Percentiles rank a stretch among this genome's conserved stretches.
Evolutionary conservation across 2,888 invertebrate genomes (phyloP).

Genomic region (Ecdyonurus torrentis): DNA sequence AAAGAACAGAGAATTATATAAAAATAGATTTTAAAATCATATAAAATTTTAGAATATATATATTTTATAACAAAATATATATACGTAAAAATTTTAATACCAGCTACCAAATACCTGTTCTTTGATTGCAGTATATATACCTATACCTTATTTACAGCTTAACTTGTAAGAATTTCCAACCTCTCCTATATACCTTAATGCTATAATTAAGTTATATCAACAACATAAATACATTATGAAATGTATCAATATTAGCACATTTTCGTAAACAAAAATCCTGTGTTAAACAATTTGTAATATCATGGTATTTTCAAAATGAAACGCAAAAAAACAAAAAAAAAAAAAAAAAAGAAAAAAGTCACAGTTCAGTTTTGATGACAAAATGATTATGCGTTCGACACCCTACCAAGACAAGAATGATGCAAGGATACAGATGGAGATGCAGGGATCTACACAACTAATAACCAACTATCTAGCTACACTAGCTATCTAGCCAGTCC

Average conservation of each 20-base stretch:
- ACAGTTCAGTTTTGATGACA: neutral
- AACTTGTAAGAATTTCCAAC: neutral
- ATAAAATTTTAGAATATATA: neutral
- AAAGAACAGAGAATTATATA: slow-evolving; percentile 6
- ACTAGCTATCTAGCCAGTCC: neutral
- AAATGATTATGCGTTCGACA: neutral
- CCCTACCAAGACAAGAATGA: neutral
- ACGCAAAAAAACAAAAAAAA: no score
- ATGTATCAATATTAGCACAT: no score
- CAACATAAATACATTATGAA: no score
- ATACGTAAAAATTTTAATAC: neutral
- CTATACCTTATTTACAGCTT: neutral
- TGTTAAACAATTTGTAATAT: no score
- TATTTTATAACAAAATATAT: neutral
- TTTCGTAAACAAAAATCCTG: no score
- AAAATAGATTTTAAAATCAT: slow-evolving; percentile 1
- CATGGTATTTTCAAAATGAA: no score
- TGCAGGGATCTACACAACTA: neutral
- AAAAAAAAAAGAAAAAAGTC: neutral
- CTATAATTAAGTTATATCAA: neutral
- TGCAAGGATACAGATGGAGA: neutral
- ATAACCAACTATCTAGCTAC: neutral
- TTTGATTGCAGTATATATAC: neutral
- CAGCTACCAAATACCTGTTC: neutral
- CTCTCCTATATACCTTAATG: neutral